Evolutionary conservation across 2,888 invertebrate genomes (phyloP).

Genomic region (Drosophila imparisetae): DNA sequence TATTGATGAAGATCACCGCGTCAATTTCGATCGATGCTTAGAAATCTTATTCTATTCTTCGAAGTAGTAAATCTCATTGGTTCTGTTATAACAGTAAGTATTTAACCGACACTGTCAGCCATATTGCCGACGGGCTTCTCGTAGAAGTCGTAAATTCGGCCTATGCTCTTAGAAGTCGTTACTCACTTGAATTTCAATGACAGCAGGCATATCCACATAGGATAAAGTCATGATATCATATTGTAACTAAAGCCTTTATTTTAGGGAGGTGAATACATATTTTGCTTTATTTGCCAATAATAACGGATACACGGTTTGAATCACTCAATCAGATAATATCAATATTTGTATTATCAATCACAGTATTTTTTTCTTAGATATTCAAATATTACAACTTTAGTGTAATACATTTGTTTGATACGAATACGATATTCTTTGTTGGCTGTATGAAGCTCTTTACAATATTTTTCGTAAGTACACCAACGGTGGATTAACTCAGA

Average conservation of each 20-base stretch:
- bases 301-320: background rate
- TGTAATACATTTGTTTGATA: background rate
- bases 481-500: slow-evolving; percentile 21
- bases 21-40: background rate
- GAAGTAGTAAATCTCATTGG: background rate
- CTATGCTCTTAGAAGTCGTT: background rate
- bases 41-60: background rate
- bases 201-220: slow-evolving; percentile 91
- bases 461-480: slow-evolving; percentile 11
- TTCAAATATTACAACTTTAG: slow-evolving; percentile 1
- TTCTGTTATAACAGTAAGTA: background rate
- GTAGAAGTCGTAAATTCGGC: background rate
- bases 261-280: background rate
- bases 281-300: background rate
- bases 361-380: slow-evolving; percentile 3
- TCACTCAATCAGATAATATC: background rate
- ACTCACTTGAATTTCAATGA: slow-evolving; percentile 90
- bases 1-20: background rate
- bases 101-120: background rate
- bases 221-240: slow-evolving; percentile 87
- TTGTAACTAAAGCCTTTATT: slow-evolving; percentile 13
- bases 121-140: background rate
- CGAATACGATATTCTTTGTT: slow-evolving; percentile 1
- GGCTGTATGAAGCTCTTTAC: slow-evolving; percentile 1
- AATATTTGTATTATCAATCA: slow-evolving; percentile 8